Evolutionary conservation across 2,113 vertebrate genomes (phyloP), one percentile per base, ranked within the genome.

Genomic region (Aldabrachelys gigantea): DNA sequence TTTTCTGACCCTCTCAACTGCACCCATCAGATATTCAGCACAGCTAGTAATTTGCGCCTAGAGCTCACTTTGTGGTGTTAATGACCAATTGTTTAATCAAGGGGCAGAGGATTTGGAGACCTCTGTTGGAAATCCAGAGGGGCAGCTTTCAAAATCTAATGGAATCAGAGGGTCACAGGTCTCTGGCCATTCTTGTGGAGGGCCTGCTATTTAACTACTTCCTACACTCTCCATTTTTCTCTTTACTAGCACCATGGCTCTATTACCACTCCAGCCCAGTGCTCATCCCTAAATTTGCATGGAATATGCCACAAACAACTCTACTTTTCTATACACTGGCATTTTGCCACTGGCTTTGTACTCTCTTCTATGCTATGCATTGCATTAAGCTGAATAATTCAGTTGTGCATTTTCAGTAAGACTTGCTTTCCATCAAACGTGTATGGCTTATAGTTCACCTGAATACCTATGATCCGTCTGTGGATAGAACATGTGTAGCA

Each of bases 131-230:
- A 35, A 27, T 1, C 54, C 50, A 22, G 50, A 24, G 19, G 10
- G 41, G 31, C 29, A 22, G 9, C 49, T 22, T 35, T 52, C 22
- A 69, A 2, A 87, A 53, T 44, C 35, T 80, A 10, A 41, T 24
- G 4, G 24, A 2, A 72, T 53, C 75, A 35, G 3, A 17, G 10
- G 9, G 82, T 21, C 14, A 11, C 57, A 49, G 79, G 6, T 27
- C 78, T 17, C 83, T 78, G 80, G 41, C 12, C 0, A 0, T 52
- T 17, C 27, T 41, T 78, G 10, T 78, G 75, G 41, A 47, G 22
- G 35, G 50, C 44, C 3, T 69, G 21, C 0, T 1, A 38, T 12
- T 1, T 0, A 4, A 16, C 62, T 59, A 54, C 85, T 53, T 94
- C 47, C 35, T 92, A 57, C 13, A 88, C 59, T 69, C 69, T 47